phyloP scores from a whole-genome alignment of 2,888 invertebrate genomes.

The Hypselothyrea guttata region DNA sequence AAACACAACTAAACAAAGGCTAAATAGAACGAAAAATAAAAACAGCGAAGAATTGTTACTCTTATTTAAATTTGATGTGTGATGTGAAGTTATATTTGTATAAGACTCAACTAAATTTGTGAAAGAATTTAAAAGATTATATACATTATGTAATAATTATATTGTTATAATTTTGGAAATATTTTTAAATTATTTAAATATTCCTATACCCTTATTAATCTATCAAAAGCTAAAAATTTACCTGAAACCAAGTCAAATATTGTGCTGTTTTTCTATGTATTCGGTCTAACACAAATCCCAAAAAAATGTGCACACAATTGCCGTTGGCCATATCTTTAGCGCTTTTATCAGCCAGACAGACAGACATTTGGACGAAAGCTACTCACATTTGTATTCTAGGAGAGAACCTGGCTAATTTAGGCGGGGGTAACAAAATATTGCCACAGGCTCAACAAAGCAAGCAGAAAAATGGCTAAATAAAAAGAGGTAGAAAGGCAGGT shows the following conservation, averaged over 20 bases:
- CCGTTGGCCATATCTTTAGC: constrained; percentile 61
- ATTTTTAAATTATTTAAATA: no score
- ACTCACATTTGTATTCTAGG: constrained; percentile 49
- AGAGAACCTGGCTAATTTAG: constrained; percentile 53
- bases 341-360: constrained; percentile 57
- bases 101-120: no score
- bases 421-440: constrained; percentile 23
- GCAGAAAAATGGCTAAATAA: constrained; percentile 10
- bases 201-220: no score
- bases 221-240: no score
- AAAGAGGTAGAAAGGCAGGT: background rate
- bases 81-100: no score
- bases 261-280: constrained; percentile 4
- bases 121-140: no score
- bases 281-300: constrained; percentile 2
- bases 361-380: constrained; percentile 22
- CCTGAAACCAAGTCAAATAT: background rate
- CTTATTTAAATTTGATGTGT: background rate
- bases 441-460: constrained; percentile 35
- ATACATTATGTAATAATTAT: no score
- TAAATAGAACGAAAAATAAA: constrained; percentile 2
- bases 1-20: constrained; percentile 17
- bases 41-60: background rate
- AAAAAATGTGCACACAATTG: constrained; percentile 38
- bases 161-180: no score